Conservation (phyloP, 2,888 invertebrate genomes). For the Hemistola chrysoprasaria region DNA sequence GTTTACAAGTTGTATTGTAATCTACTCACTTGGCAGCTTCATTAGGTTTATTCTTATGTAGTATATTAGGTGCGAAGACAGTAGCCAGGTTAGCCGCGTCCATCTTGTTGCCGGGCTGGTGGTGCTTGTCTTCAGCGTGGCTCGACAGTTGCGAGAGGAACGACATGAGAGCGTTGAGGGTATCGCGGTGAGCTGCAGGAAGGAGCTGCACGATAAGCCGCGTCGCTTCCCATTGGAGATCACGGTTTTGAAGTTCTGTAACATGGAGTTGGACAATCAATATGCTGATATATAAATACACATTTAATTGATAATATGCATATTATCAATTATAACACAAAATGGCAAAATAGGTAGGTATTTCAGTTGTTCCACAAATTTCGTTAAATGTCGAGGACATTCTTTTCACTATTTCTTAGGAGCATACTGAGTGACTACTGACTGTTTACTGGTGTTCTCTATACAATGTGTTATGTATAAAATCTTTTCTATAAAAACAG, state of each 20-base stretch:
- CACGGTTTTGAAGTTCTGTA: slow-evolving; percentile 90
- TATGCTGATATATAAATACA: too few relatives aligned
- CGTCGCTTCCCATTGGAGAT: slow-evolving; percentile 91
- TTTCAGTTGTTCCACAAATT: too few relatives aligned
- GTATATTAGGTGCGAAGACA: slow-evolving; percentile 96
- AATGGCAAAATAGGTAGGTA: too few relatives aligned
- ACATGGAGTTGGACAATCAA: slow-evolving; percentile 15
- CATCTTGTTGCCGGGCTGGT: slow-evolving; percentile 94
- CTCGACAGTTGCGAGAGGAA: slow-evolving; percentile 91
- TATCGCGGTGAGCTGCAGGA: slow-evolving; percentile 94
- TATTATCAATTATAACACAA: too few relatives aligned
- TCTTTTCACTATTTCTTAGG: too few relatives aligned
- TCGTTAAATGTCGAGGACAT: too few relatives aligned
- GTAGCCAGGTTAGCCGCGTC: slow-evolving; percentile 95
- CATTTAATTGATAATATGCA: too few relatives aligned
- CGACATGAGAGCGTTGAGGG: slow-evolving; percentile 89
- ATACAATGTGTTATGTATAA: too few relatives aligned
- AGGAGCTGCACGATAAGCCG: slow-evolving; percentile 92
- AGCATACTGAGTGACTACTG: too few relatives aligned
- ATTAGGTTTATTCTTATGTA: slow-evolving; percentile 89
- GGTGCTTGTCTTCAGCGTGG: slow-evolving; percentile 84
- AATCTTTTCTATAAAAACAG: too few relatives aligned
- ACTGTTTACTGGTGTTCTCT: too few relatives aligned
- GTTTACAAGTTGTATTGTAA: too few relatives aligned
- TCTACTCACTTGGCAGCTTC: slow-evolving; percentile 64